Base-by-base conservation (phyloP, 2,113 vertebrate genomes). In the Tupaia tana region DNA sequence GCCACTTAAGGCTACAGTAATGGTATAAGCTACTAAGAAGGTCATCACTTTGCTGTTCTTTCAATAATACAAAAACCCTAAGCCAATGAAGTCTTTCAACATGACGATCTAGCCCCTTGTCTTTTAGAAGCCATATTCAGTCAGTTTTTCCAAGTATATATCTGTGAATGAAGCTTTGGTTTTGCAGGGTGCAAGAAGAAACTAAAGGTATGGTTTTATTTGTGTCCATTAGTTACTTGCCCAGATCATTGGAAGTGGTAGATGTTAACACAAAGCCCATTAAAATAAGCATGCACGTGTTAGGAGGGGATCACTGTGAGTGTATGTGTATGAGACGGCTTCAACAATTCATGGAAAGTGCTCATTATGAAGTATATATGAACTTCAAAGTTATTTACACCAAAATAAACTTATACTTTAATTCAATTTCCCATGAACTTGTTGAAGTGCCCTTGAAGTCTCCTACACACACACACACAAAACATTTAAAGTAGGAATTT, bases 11-110 rank as follows among this genome's bases (percentile, higher is more conserved):
- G 19, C 54, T 69, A 66, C 11, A 0, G 67, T 80, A 74, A 94
- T 61, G 58, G 27, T 43, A 95, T 56, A 73, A 73, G 31, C 25
- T 67, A 84, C 25, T 77, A 59, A 86, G 88, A 89, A 66, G 27
- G 18, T 69, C 27, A 86, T 43, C 58, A 64, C 29, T 88, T 74
- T 27, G 18, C 29, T 93, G 43, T 89, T 96, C 59, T 96, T 83
- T 91, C 71, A 80, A 64, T 67, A 61, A 80, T 63, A 73, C 22
- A 80, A 87, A 86, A 94, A 15, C 43, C 22, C 61, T 8, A 85
- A 96, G 89, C 20, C 31, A 82, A 63, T 59, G 61, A 96, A 83
- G 19, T 20, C 34, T 95, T 64, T 64, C 69, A 73, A 73, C 34
- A 74, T 0, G 1, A 74, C 73, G 27, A 73, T 78, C 71, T 78